A percentile compares a stretch with the other conserved stretches of the same genome.
These are phyloP conservation scores for Jordanella pulchra DNA, from an alignment of 2,797 vertebrate genomes.

Conservation along the genomic window DNA sequence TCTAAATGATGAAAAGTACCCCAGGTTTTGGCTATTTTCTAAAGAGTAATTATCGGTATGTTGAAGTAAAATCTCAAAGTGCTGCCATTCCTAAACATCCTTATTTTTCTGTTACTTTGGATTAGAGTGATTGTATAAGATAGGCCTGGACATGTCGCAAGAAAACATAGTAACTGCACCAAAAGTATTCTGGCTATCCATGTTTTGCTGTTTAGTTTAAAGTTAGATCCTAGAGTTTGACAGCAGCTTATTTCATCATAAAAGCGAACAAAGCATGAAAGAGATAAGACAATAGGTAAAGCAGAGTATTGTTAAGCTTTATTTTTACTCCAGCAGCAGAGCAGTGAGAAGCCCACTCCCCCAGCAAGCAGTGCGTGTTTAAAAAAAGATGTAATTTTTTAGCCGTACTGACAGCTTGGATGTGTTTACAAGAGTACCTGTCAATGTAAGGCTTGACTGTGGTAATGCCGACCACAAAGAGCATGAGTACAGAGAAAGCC, in stretches of 20 bases:
- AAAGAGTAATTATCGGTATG: too few relatives aligned
- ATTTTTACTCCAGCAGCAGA: conserved; percentile 4
- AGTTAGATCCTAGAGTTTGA: neutral
- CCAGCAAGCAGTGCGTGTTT: neutral
- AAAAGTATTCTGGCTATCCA: too few relatives aligned
- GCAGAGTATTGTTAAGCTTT: neutral
- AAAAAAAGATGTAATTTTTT: neutral
- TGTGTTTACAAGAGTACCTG: conserved; percentile 69
- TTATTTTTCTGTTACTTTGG: too few relatives aligned
- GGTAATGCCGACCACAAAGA: conserved; percentile 83
- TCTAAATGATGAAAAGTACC: neutral
- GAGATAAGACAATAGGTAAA: neutral
- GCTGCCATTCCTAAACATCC: too few relatives aligned
- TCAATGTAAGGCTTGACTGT: conserved; percentile 80
- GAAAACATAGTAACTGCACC: too few relatives aligned
- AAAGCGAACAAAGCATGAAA: neutral
- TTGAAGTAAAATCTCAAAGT: too few relatives aligned
- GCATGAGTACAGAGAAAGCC: conserved; percentile 85
- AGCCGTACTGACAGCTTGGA: neutral
- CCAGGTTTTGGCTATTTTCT: neutral
- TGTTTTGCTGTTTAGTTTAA: neutral
- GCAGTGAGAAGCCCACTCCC: neutral
- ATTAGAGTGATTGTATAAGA: neutral
- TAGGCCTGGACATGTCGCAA: neutral
- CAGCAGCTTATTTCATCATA: neutral